A percentile compares a stretch with the other conserved stretches of the same genome.
These are phyloP conservation scores for Idris sp. DNA, from an alignment of 1,140 invertebrate species.

Conservation along the genomic window DNA sequence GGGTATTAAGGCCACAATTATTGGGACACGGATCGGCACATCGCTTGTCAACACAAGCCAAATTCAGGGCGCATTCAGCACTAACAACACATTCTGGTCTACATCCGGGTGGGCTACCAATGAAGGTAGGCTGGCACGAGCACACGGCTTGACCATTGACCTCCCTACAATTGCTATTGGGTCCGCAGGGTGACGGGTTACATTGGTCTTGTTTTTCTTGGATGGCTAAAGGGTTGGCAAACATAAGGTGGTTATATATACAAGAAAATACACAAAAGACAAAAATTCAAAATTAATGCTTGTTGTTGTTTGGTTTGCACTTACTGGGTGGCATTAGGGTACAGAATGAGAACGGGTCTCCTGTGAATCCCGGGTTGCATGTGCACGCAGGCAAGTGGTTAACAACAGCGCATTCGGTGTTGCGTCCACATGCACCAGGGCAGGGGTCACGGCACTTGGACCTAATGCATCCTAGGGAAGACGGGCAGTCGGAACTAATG, in stretches of 20 bases:
- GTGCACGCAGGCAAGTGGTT: conserved; percentile 83
- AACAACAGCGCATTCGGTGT: conserved; percentile 80
- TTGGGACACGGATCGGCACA: conserved; percentile 80
- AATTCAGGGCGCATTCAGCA: conserved; percentile 75
- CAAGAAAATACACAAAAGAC: background rate
- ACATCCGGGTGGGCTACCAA: conserved; percentile 79
- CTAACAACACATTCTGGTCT: conserved; percentile 78
- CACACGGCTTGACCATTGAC: conserved; percentile 78
- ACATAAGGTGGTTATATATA: background rate
- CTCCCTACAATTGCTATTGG: conserved; percentile 79
- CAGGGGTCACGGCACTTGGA: conserved; percentile 79
- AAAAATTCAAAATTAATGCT: background rate
- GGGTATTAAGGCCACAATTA: conserved; percentile 76
- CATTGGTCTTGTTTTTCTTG: conserved; percentile 76
- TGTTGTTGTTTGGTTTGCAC: conserved; percentile 21
- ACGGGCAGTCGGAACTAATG: conserved; percentile 79
- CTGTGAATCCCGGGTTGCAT: conserved; percentile 80
- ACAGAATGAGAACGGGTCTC: conserved; percentile 81
- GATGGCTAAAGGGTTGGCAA: conserved; percentile 50
- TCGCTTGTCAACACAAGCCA: conserved; percentile 78
- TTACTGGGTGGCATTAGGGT: conserved; percentile 67
- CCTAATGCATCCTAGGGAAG: conserved; percentile 71
- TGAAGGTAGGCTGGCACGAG: conserved; percentile 77
- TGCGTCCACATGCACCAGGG: conserved; percentile 79
- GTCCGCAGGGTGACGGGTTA: conserved; percentile 79